phyloP scores from a whole-genome alignment of 2,797 vertebrate genomes.

The Leptoclinus maculatus region DNA sequence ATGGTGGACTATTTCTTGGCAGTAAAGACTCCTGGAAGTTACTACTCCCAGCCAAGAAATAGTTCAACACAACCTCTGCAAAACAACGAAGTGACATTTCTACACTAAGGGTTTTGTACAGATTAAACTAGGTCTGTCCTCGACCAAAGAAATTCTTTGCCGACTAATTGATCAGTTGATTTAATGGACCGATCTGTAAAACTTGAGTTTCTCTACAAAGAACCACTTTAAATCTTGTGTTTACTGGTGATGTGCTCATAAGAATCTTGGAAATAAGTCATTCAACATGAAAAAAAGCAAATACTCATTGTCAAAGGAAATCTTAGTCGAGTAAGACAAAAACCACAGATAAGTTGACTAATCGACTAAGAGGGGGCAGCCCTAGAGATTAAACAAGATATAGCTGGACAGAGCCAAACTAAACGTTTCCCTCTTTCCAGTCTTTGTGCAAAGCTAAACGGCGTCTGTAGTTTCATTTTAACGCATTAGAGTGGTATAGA shows the following conservation, averaged over 20 bases:
- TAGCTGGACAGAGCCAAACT: neutral
- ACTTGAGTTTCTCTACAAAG: no score
- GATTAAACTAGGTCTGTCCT: neutral
- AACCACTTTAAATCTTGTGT: no score
- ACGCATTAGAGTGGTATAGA: neutral
- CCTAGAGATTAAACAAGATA: neutral
- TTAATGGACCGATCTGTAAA: no score
- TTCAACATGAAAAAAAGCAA: no score
- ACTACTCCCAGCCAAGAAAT: neutral
- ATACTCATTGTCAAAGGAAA: no score
- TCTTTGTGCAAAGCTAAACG: slow-evolving; percentile 10
- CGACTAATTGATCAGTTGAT: no score
- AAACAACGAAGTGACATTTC: neutral
- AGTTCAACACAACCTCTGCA: neutral
- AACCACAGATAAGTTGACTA: no score
- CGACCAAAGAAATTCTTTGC: neutral
- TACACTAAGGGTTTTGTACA: neutral
- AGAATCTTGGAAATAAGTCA: no score
- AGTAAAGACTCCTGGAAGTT: neutral
- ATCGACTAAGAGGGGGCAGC: no score
- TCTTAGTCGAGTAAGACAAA: no score
- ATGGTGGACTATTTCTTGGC: neutral
- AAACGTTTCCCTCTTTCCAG: neutral
- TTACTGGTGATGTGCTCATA: no score
- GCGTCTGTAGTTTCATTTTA: neutral